Base-by-base conservation (phyloP, 2,888 invertebrate species). In the Esperia sulphurella region DNA sequence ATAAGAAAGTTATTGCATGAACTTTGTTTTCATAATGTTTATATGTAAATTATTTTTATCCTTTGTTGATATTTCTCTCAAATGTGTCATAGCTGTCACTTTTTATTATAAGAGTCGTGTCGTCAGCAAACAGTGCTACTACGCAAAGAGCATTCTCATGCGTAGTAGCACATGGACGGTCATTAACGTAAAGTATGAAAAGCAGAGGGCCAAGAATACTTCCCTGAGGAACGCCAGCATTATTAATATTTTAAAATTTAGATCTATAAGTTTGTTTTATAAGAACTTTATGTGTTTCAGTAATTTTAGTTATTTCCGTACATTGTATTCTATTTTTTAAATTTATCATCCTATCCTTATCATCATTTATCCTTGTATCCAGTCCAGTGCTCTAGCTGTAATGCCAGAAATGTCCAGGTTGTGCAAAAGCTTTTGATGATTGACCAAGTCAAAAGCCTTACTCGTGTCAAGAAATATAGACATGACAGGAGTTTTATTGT, bases 301-400 rank as follows among this genome's bases (percentile, higher is more conserved):
- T 21, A 10, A 53, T 41, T 33, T 41, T 21, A 14, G 31, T 28
- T 8, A 50, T 44, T 5, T 3, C n/a, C 1, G 44, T 48, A 8
- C 35, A 31, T 40, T 54, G 51, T 41, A 35, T 43, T 38, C 51
- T 47, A 29, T 49, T 21, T 12, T 8, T 43, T 8, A 51, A 30
- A 30, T n/a, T n/a, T n/a, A n/a, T n/a, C n/a, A n/a, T n/a, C n/a
- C n/a, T n/a, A n/a, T n/a, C n/a, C n/a, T n/a, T n/a, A n/a, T n/a
- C n/a, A n/a, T n/a, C n/a, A n/a, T n/a, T n/a, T 51, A 51, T 7
- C 48, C 48, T 44, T 48, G n/a, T n/a, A 54, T 38, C 14, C 51
- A 35, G 30, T 49, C 10, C 10, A 33, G 2, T 8, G 43, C 12
- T 28, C 47, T 49, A n/a, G 48, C 43, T 51, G 48, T 12, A 13